phyloP scores from a whole-genome alignment of 2,113 vertebrate genomes.

The Numida meleagris region DNA sequence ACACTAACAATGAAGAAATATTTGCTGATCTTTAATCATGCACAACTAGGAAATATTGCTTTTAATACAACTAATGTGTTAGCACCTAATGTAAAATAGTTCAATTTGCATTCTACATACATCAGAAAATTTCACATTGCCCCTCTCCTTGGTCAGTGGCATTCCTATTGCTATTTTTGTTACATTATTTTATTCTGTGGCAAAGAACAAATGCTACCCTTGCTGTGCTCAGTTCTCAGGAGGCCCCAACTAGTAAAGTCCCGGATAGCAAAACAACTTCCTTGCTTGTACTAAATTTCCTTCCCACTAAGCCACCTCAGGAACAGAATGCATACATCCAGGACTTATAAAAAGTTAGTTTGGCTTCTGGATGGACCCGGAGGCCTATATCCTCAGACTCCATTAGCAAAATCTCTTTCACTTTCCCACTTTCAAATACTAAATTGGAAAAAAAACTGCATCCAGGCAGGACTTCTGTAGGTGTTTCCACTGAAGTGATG shows the following conservation, averaged over 20 bases:
- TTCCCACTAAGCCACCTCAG: not conserved
- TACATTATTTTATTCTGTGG: not conserved
- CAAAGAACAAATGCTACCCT: not conserved
- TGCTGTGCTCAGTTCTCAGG: not conserved
- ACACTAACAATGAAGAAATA: not conserved
- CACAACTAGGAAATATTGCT: not conserved
- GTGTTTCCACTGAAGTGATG: not conserved
- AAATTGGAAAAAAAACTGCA: not conserved
- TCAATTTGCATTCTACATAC: not conserved
- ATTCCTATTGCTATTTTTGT: not conserved
- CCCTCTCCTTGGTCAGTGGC: not conserved
- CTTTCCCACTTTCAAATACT: not conserved
- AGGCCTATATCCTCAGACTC: not conserved
- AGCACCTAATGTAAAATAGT: not conserved
- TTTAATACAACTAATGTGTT: not conserved
- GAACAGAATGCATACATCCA: not conserved
- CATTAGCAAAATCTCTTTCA: not conserved
- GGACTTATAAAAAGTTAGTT: not conserved
- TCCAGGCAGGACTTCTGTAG: not conserved
- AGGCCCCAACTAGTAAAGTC: not conserved
- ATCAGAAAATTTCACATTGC: not conserved
- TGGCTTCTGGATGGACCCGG: not conserved
- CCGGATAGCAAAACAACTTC: not conserved
- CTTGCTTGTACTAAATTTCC: not conserved
- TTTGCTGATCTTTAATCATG: not conserved